Percentiles rank a stretch among this genome's conserved stretches.
Conservation (phyloP, 2,113 vertebrate species). For the Ploceus nigricollis region DNA sequence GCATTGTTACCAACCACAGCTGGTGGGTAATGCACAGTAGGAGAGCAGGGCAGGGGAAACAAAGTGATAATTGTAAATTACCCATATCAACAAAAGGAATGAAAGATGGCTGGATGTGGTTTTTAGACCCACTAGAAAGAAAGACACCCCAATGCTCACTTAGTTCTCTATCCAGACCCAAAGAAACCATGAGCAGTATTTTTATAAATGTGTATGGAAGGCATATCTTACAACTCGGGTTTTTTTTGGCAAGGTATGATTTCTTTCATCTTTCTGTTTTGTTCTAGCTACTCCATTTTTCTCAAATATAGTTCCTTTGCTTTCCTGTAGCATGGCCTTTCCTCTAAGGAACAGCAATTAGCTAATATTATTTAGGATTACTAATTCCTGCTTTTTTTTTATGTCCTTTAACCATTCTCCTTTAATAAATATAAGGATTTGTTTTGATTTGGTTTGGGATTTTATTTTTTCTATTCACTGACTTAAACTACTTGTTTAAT, state of each 20-base stretch:
- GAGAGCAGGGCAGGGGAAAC: not conserved
- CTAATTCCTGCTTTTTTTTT: not conserved
- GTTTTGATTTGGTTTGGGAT: accelerated
- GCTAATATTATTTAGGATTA: not conserved
- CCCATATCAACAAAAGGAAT: not conserved
- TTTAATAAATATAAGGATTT: not conserved
- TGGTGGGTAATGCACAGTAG: not conserved
- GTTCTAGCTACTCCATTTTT: not conserved
- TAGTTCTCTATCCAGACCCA: not conserved
- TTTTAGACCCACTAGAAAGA: not conserved
- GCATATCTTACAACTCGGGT: not conserved
- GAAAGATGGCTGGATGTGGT: not conserved
- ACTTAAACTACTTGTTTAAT: not conserved
- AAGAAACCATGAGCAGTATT: not conserved
- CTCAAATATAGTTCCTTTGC: not conserved
- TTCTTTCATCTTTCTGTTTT: not conserved
- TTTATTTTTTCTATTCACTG: not conserved
- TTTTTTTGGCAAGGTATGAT: not conserved
- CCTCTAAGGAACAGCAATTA: not conserved
- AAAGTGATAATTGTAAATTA: not conserved
- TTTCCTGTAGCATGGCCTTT: not conserved
- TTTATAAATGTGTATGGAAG: not conserved
- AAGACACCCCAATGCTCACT: not conserved
- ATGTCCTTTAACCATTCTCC: not conserved
- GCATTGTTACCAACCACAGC: not conserved